Evolutionary conservation across 2,113 vertebrate genomes (phyloP), one percentile per base, ranked within the genome.

Genomic region (Garra rufa): DNA sequence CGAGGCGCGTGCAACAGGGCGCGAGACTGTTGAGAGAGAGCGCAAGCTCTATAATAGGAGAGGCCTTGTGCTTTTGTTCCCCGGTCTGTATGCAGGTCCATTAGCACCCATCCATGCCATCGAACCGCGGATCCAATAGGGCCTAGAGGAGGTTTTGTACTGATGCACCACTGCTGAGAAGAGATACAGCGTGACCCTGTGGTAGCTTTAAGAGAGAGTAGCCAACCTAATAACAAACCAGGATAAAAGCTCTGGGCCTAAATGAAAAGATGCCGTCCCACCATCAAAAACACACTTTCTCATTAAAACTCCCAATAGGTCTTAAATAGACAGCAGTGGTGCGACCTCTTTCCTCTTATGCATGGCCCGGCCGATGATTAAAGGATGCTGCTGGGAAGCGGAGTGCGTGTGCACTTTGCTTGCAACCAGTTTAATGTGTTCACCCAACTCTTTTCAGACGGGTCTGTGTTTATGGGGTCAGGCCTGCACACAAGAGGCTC

Each of bases 41-140:
- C 30, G 2, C 44, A 30, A 21, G 52, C 14, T 28, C 30, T 17
- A 48, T 69, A 71, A 70, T 55, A 70, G 57, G 26, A 30, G 63
- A 85, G 79, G 65, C 79, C 50, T 48, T 65, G 41, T 79, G 59
- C 52, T 24, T 84, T 84, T 88, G 82, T 86, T 82, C 71, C 73
- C 2, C 19, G 41, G 77, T 79, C 63, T 77, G 41, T 76, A 81
- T 73, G 46, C 69, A 24, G 28, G 69, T 84, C 85, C 85, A 84
- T 88, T 86, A 86, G 63, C 73, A 76, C 63, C 26, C 61, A 71
- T 83, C 87, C 82, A 86, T 88, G 63, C 84, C 73, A 88, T 85
- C 71, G 77, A 77, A 85, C 77, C 34, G 52, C 30, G 46, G 65
- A 65, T 88, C 52, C 77, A 88, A 57, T 65, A 63, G 41, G 74